Evolutionary conservation across 1,140 invertebrate genomes (phyloP), one percentile per base, ranked within the genome.

Genomic region (Battus philenor): DNA sequence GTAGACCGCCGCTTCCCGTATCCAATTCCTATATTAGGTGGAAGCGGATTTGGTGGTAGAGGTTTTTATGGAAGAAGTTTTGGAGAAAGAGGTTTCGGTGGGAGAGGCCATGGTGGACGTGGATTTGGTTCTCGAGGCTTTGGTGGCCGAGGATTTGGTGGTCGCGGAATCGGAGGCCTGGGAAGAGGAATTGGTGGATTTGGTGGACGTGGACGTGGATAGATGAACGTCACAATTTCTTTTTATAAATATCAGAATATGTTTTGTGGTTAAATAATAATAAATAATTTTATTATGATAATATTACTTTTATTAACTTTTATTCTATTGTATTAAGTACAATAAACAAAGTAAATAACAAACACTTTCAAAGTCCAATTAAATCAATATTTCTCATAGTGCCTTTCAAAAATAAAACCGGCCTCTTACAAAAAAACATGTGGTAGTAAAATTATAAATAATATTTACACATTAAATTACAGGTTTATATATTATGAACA

Each of bases 111-210:
- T 32, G 61, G 58, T 4, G 65, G 62, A 1, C 22, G 57, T 10
- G 65, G 68, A 0, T 50, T 58, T 26, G 56, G 59, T 2, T 58
- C 59, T 7, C 50, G 61, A 32, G 67, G 67, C 0, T 52, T 62
- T 18, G 56, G 53, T 0, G 65, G 59, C 0, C 45, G 56, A 18
- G 53, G 62, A 18, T 50, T 58, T 12, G 58, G 57, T 0, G 52
- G 51, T 7, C 31, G 57, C 44, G 54, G 48, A n/a, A 26, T 47
- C 16, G 46, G 50, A 39, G 50, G 59, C 1, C 30, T 43, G 26
- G 51, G 54, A 11, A 53, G 44, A 18, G 18, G 56, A 13, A 33
- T 53, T 24, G 49, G 49, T 1, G 17, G 58, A 17, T 58, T 54
- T 0, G 53, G 59, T 26, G 62, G 68, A 7, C 22, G 55, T 15